Evolutionary conservation across 2,113 vertebrate genomes (phyloP).

Genomic region (Clarias magur): DNA sequence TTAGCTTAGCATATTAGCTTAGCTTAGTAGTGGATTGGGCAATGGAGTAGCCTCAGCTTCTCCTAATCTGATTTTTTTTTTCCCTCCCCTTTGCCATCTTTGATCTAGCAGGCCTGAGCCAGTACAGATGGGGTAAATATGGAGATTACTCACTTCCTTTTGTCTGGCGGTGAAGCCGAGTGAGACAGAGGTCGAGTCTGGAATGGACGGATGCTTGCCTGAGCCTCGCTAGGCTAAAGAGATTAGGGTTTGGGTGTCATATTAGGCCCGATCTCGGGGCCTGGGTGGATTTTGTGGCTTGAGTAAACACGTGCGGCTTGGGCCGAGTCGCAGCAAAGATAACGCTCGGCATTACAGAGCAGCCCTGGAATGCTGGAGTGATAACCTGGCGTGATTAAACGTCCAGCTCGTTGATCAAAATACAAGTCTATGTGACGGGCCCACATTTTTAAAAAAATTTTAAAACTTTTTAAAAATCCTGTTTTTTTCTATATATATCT

Average conservation of each 20-base stretch:
- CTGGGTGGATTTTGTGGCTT: conserved; percentile 83
- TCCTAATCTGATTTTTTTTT: conserved; percentile 82
- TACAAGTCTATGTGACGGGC: not conserved
- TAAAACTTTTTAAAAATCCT: too few species aligned
- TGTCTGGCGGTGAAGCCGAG: conserved; percentile 72
- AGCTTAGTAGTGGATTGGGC: conserved; percentile 60
- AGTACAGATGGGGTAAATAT: conserved; percentile 96
- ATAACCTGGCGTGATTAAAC: not conserved
- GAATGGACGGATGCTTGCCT: conserved; percentile 95
- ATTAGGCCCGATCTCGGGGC: conserved; percentile 94
- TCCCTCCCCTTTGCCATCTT: conserved; percentile 77
- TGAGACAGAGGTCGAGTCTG: conserved; percentile 88
- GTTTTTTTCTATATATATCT: too few species aligned
- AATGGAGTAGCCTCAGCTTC: conserved; percentile 75
- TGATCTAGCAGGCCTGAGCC: conserved; percentile 85
- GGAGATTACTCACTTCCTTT: conserved; percentile 91
- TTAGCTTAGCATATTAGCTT: conserved; percentile 37
- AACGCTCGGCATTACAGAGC: conserved; percentile 76
- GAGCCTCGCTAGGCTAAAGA: conserved; percentile 95
- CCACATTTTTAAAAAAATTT: too few species aligned
- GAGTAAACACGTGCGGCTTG: conserved; percentile 79
- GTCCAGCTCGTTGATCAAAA: not conserved
- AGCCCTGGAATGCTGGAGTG: conserved; percentile 68
- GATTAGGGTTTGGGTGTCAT: conserved; percentile 98
- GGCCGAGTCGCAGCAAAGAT: conserved; percentile 83